Conservation (phyloP, 2,888 invertebrate species). For the Polymixis lichenea region DNA sequence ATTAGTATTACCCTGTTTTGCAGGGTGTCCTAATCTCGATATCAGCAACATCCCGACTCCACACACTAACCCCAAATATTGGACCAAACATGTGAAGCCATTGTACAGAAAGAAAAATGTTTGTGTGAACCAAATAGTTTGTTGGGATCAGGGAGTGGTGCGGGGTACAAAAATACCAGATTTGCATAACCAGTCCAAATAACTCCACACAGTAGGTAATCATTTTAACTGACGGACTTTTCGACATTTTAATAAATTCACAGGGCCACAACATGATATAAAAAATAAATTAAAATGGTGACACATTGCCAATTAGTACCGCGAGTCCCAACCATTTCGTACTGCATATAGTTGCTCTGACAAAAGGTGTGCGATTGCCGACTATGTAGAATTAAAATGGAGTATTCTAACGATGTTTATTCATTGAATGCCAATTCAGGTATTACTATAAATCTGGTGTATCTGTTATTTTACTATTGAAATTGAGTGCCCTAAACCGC, state of each 20-base stretch:
- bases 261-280: not conserved
- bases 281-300: slow-evolving; percentile 23
- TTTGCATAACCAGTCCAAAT: slow-evolving; percentile 4
- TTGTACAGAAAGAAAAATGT: not conserved
- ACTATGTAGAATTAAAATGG: slow-evolving; percentile 17
- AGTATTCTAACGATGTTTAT: not conserved
- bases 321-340: not conserved
- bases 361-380: slow-evolving; percentile 1
- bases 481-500: slow-evolving; percentile 9
- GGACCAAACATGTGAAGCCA: slow-evolving; percentile 1
- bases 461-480: not conserved
- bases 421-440: slow-evolving; percentile 2
- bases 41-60: slow-evolving; percentile 2
- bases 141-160: slow-evolving; percentile 13
- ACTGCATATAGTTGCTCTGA: not conserved
- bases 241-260: slow-evolving; percentile 10
- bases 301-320: not conserved
- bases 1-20: slow-evolving; percentile 51
- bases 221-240: not conserved
- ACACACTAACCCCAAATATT: slow-evolving; percentile 10
- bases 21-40: slow-evolving; percentile 54
- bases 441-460: slow-evolving; percentile 16
- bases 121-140: not conserved
- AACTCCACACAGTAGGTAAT: slow-evolving; percentile 32
- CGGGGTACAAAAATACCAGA: slow-evolving; percentile 4